Conservation (phyloP, 2,797 vertebrate species). For the Acanthornis magna region DNA sequence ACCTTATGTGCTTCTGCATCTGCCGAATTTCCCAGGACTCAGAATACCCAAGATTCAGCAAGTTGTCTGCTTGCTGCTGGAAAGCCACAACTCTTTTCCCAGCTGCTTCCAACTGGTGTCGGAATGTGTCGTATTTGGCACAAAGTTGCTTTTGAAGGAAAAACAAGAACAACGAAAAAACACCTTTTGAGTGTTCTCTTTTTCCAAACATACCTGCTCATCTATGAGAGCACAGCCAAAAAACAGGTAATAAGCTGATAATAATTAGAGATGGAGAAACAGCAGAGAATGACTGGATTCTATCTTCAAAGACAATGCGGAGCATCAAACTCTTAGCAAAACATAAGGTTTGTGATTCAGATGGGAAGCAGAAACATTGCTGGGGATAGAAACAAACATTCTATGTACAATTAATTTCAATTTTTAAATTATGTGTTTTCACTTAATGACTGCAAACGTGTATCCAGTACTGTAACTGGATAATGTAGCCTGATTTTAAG, state of each 20-base stretch:
- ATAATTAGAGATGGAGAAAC: background rate
- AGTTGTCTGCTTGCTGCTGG: slow-evolving; percentile 72
- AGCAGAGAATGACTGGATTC: background rate
- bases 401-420: background rate
- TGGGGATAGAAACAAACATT: background rate
- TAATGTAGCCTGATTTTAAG: background rate
- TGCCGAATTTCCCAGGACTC: slow-evolving; percentile 72
- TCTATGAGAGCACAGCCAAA: background rate
- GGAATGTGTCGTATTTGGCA: slow-evolving; percentile 80
- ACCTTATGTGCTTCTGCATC: slow-evolving; percentile 80
- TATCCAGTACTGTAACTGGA: background rate
- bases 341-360: background rate
- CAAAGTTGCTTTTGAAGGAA: slow-evolving; percentile 76
- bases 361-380: background rate
- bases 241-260: background rate
- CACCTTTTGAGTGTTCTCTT: background rate
- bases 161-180: background rate
- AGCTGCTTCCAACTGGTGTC: slow-evolving; percentile 79
- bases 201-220: background rate
- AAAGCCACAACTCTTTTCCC: slow-evolving; percentile 75
- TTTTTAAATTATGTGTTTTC: background rate
- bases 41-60: slow-evolving; percentile 75
- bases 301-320: background rate
- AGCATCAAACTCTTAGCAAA: background rate
- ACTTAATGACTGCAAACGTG: background rate